Evolutionary conservation across 2,888 invertebrate species (phyloP), one percentile per base, ranked within the genome.

Genomic region (Tryphoninae sp.): DNA sequence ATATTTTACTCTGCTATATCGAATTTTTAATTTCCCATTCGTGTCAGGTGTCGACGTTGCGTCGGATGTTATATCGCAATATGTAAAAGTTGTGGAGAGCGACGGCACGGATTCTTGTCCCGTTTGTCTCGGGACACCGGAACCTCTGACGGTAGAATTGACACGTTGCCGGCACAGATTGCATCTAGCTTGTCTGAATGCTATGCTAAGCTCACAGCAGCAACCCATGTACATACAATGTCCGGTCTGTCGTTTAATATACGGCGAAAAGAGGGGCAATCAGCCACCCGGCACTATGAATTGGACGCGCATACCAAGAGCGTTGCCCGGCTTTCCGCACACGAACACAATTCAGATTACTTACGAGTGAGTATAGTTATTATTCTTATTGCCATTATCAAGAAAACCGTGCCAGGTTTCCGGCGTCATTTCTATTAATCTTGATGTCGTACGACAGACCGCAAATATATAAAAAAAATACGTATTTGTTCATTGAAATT

Each of bases 201-300:
- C 95, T 62, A 95, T 96, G 93, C 94, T 96, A 75, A 95, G 95
- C 65, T 94, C 94, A 26, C 94, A 95, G 85, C 94, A 94, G 87
- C 91, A 90, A 84, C 91, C 90, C 3, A 91, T 96, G 86, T 96
- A 96, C 91, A 95, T 97, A 87, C 96, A 96, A 91, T 98, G 98
- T 91, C 96, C 96, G 2, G 96, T 96, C 26, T 98, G 98, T 92
- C 97, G 97, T 83, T 95, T 95, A 87, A 95, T 96, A 86, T 97
- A 97, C 91, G 97, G 97, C 0, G 96, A 96, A 92, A 95, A 95
- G 89, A 86, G 94, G 92, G 96, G 96, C 55, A 96, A 95, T 91
- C 97, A 97, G 92, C 97, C 97, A 1, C 93, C 95, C 26, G 97
- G 97, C 79, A 95, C 95, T 84, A 97, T 97, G 97, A 95, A 96